Percentiles rank a stretch among this genome's conserved stretches.
Conservation (phyloP, 2,888 invertebrate species). For the Rhagium mordax region DNA sequence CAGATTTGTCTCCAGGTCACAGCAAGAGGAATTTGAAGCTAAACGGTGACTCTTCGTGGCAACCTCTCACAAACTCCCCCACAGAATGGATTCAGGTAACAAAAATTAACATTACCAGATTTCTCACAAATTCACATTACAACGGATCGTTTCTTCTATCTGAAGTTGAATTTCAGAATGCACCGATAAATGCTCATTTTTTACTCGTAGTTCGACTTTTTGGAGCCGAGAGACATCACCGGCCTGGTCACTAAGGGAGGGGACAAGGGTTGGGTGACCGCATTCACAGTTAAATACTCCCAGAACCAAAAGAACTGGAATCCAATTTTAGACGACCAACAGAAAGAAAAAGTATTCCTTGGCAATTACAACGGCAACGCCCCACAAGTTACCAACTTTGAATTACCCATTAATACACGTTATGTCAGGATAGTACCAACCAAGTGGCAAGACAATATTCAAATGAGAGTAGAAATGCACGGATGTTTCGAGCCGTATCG, state of each 20-base stretch:
- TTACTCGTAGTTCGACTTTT: conserved; percentile 81
- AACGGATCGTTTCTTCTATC: no score
- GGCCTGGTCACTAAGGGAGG: conserved; percentile 85
- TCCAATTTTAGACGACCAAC: conserved; percentile 74
- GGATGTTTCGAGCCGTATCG: conserved; percentile 86
- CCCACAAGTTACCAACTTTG: conserved; percentile 77
- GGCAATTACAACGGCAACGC: conserved; percentile 81
- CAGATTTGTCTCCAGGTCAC: conserved; percentile 68
- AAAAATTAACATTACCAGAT: no score
- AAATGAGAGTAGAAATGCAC: conserved; percentile 82
- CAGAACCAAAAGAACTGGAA: conserved; percentile 82
- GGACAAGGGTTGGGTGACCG: conserved; percentile 81
- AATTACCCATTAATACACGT: conserved; percentile 79
- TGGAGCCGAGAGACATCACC: conserved; percentile 82
- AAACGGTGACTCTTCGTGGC: conserved; percentile 75
- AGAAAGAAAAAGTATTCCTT: conserved; percentile 76
- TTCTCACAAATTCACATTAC: no score
- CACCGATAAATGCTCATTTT: no score
- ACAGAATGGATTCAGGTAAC: conserved; percentile 81
- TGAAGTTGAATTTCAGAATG: no score
- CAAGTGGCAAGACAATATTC: conserved; percentile 82
- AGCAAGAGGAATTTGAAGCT: conserved; percentile 70
- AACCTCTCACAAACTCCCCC: conserved; percentile 77
- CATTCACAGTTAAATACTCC: conserved; percentile 83
- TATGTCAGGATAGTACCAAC: conserved; percentile 81